Base-by-base conservation (phyloP, 2,113 vertebrate genomes). In the Capreolus pygargus region DNA sequence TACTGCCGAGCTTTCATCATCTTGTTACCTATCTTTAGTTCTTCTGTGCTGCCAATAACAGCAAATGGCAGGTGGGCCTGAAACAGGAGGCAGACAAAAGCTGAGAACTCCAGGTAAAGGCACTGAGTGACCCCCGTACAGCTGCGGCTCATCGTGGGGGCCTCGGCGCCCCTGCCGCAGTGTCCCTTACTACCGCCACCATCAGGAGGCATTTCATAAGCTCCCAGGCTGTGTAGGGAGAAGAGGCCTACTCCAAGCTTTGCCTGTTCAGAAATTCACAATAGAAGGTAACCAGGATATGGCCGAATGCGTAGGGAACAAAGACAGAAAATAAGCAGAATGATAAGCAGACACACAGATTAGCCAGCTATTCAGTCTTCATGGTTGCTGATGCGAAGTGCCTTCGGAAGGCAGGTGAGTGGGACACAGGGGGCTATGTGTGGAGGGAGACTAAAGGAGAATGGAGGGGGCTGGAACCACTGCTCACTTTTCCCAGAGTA, bases 1-100 rank as follows among this genome's bases (percentile, higher is more conserved):
- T 99, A 99, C 99, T 99, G 99, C 55, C 99, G 99, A 2, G 99
- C 99, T 98, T 99, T 99, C 99, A 99, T 99, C 99, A 99, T 99
- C 99, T 99, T 99, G 99, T 99, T 99, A 97, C 99, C 99, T 96
- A 99, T 99, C 99, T 99, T 99, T 97, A 99, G 98, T 98, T 99
- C 99, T 98, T 99, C 99, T 0, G 99, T 99, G 98, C 99, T 99
- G 93, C 99, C 99, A 9, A 99, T 99, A 83, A 99, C 99, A 1
- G 99, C 99, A 96, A 99, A 99, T 0, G 99, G 99, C 98, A 99
- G 99, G 98, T 99, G 99, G 88, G 99, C 99, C 99, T 99, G 98
- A 70, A 98, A 99, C 23, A 97, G 39, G 99, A 91, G 60, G 45
- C 82, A 88, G 61, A 95, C 50, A 21, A 33, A 79, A 57, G 79